Evolutionary conservation across 2,888 invertebrate species (phyloP).

Genomic region (Gandaritis pyraliata): DNA sequence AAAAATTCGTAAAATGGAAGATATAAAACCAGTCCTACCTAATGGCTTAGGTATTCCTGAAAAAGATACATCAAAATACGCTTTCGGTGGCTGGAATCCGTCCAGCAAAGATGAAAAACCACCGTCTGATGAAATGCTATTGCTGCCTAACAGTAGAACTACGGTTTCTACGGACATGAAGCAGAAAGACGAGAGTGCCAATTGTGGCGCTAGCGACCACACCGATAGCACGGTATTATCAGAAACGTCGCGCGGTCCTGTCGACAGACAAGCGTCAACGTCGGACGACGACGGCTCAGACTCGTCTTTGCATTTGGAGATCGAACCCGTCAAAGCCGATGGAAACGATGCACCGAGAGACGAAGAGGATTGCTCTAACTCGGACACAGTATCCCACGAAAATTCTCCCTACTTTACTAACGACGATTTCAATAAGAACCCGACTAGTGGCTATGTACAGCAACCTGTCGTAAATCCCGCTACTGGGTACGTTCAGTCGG

Average conservation of each 20-base stretch:
- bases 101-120: conserved; percentile 75
- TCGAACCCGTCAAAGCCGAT: conserved; percentile 57
- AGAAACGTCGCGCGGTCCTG: conserved; percentile 64
- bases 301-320: conserved; percentile 71
- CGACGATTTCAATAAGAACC: conserved; percentile 65
- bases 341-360: conserved; percentile 53
- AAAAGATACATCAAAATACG: conserved; percentile 74
- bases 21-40: conserved; percentile 88
- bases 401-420: conserved; percentile 68
- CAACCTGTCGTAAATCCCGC: conserved; percentile 56
- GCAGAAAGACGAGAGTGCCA: conserved; percentile 63
- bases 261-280: conserved; percentile 71
- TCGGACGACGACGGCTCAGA: conserved; percentile 76
- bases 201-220: conserved; percentile 73
- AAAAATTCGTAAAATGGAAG: conserved; percentile 86
- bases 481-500: conserved; percentile 65
- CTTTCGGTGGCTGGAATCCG: conserved; percentile 71
- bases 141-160: conserved; percentile 70
- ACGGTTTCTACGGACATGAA: conserved; percentile 64
- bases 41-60: conserved; percentile 84
- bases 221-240: conserved; percentile 80
- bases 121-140: conserved; percentile 75
- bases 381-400: conserved; percentile 61
- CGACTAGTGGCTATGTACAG: conserved; percentile 65
- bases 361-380: conserved; percentile 58